Evolutionary conservation across 2,797 vertebrate genomes (phyloP), one percentile per base, ranked within the genome.

Genomic region (Eidolon dupreanum): DNA sequence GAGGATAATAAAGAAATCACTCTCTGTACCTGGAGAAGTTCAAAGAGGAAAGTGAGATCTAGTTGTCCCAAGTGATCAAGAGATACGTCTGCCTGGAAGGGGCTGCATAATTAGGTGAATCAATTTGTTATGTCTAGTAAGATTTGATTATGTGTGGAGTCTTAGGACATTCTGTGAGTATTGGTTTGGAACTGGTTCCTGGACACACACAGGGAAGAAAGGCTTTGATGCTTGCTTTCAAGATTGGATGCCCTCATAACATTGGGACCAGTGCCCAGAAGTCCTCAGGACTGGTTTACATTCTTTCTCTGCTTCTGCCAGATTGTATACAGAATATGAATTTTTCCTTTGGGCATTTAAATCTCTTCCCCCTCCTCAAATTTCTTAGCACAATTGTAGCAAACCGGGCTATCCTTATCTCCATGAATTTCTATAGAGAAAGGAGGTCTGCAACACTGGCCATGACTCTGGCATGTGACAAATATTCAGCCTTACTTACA

Each of bases 161-260:
- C 55, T 75, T 78, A 89, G 93, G 59, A 91, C 95, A 81, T 88
- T 88, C 41, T 93, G 65, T 85, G 73, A 94, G 26, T 24, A 36
- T 0, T 57, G 63, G 55, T 75, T 86, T 86, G 74, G 92, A 89
- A 66, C 70, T 24, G 5, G 22, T 82, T 61, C 11, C 17, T 31
- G 22, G 33, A 22, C 33, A 70, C 36, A 26, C 1, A 0, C 9
- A 3, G 26, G 16, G 38, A 74, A 53, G 46, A 79, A 75, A 61
- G n/a, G 6, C n/a, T 11, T 92, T 49, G 73, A 74, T 19, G 24
- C 49, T 77, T 31, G 43, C 86, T 95, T 92, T 88, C 55, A 85
- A 88, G 93, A 33, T 49, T 51, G 26, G 15, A 75, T 33, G 87
- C 16, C 33, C 17, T 85, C 2, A 8, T 1, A 28, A 26, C n/a